A percentile compares a stretch with the other conserved stretches of the same genome.
Conservation (phyloP, 2,888 invertebrate species). For the Coecobrya sp. region DNA sequence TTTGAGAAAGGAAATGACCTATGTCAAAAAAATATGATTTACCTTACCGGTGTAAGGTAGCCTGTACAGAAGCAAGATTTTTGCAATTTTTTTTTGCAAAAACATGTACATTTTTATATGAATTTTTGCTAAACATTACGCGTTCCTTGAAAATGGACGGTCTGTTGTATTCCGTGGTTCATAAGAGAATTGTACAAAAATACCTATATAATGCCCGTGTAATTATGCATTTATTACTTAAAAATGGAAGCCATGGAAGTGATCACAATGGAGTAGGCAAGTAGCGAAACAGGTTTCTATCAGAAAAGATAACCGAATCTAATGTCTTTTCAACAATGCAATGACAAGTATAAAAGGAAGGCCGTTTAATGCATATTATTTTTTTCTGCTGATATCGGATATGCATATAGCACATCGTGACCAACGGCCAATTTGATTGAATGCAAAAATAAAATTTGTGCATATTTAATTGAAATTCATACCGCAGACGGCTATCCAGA, state of each 20-base stretch:
- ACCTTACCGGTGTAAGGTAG: no score
- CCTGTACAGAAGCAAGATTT: no score
- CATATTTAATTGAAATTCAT: neutral
- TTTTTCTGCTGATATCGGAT: neutral
- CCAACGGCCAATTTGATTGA: neutral
- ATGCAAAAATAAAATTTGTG: neutral
- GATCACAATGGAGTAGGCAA: neutral
- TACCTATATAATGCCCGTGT: neutral
- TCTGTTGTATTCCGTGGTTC: neutral
- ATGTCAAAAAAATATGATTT: no score
- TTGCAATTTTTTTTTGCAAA: no score
- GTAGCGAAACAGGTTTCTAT: slow-evolving; percentile 8
- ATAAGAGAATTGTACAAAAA: neutral
- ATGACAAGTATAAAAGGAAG: neutral
- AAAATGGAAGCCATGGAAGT: neutral
- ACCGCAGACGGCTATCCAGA: neutral
- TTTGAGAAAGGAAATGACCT: no score
- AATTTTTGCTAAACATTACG: no score
- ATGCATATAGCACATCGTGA: neutral
- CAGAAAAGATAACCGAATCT: no score
- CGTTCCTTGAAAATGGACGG: neutral
- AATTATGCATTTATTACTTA: neutral
- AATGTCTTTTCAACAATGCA: no score
- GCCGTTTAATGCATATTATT: no score
- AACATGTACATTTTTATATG: no score